Conservation (phyloP, 2,797 vertebrate species). For the Pseudochaenichthys georgianus region DNA sequence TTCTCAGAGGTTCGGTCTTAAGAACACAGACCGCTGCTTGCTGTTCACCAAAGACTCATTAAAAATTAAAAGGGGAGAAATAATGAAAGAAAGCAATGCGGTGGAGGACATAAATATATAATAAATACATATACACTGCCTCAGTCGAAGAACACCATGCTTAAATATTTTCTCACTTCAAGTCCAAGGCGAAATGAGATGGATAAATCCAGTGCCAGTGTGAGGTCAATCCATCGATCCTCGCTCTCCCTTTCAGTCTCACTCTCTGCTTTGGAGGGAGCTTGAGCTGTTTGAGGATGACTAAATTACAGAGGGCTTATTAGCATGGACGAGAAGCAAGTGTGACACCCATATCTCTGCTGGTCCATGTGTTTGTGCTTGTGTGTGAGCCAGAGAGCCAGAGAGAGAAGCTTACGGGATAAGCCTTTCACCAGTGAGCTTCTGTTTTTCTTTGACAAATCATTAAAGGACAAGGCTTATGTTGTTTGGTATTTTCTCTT, state of each 20-base stretch:
- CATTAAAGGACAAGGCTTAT: slow-evolving; percentile 18
- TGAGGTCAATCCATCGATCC: slow-evolving; percentile 55
- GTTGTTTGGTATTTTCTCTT: background rate
- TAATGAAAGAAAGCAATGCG: slow-evolving; percentile 58
- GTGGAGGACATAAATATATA: slow-evolving; percentile 43
- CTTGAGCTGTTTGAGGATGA: slow-evolving; percentile 48
- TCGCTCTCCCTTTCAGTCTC: slow-evolving; percentile 3
- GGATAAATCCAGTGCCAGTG: slow-evolving; percentile 50
- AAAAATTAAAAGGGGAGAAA: slow-evolving; percentile 69
- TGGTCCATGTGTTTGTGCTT: slow-evolving; percentile 35
- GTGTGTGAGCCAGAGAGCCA: slow-evolving; percentile 6
- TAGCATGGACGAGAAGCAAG: slow-evolving; percentile 65
- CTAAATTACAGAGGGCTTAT: slow-evolving; percentile 66
- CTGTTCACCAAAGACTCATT: slow-evolving; percentile 67
- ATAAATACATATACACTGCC: slow-evolving; percentile 52
- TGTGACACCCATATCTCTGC: slow-evolving; percentile 55
- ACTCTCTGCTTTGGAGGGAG: slow-evolving; percentile 24
- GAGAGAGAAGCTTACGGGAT: slow-evolving; percentile 11
- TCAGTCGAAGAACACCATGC: slow-evolving; percentile 31
- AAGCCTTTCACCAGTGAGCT: slow-evolving; percentile 27
- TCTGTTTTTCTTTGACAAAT: slow-evolving; percentile 36
- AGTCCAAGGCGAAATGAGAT: slow-evolving; percentile 58
- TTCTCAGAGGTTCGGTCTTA: slow-evolving; percentile 48
- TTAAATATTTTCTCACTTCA: slow-evolving; percentile 44
- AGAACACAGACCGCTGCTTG: slow-evolving; percentile 39